Percentiles rank a stretch among this genome's conserved stretches.
These are phyloP conservation scores for Achlya flavicornis DNA, from an alignment of 2,888 invertebrate species.

Conservation along the genomic window DNA sequence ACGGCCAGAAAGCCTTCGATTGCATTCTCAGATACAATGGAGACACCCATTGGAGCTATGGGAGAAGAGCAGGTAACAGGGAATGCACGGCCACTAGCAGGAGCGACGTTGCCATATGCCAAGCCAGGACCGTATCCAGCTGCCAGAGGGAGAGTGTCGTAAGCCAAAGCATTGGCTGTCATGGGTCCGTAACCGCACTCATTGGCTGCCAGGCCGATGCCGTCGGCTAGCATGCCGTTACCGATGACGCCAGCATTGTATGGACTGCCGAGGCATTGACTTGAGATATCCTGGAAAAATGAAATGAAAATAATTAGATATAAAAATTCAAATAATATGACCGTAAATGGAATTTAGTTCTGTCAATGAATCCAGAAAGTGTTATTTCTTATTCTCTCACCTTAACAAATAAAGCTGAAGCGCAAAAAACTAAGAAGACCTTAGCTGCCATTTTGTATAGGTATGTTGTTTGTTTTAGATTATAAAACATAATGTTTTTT, in stretches of 20 bases:
- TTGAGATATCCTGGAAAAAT: background rate
- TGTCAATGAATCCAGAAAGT: too few species aligned
- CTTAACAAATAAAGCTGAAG: constrained; percentile 21
- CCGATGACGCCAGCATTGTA: background rate
- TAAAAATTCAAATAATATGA: too few species aligned
- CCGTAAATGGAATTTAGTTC: too few species aligned
- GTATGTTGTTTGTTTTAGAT: background rate
- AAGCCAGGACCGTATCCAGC: constrained; percentile 15
- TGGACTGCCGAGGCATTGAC: constrained; percentile 38
- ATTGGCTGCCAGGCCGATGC: constrained; percentile 3
- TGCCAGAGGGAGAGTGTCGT: background rate
- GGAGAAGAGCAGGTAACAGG: constrained; percentile 37
- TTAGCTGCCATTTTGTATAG: constrained; percentile 21
- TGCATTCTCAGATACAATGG: constrained; percentile 52
- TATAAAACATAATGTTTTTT: background rate
- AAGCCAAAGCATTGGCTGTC: background rate
- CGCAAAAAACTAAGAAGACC: constrained; percentile 25
- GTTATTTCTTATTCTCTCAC: background rate
- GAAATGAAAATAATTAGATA: too few species aligned
- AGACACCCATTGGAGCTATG: constrained; percentile 46
- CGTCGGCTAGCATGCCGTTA: constrained; percentile 18
- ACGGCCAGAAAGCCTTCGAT: constrained; percentile 45
- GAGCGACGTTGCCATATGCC: constrained; percentile 21
- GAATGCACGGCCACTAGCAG: constrained; percentile 38
- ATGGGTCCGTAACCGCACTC: background rate